Conservation (phyloP, 2,888 invertebrate genomes). For the Galerucella nymphaeae region DNA sequence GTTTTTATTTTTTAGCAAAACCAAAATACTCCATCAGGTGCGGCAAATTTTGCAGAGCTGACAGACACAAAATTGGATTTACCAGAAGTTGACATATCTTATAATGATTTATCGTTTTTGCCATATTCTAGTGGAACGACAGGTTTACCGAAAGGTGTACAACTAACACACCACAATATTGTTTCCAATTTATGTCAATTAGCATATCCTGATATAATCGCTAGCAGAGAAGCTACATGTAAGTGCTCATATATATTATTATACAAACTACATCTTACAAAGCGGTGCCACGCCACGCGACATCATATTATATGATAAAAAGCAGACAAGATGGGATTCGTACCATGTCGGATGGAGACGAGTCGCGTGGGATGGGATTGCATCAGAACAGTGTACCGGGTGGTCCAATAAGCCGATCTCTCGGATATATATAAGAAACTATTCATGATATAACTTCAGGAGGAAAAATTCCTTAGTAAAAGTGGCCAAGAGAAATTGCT, state of each 20-base stretch:
- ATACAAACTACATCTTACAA: too few species aligned
- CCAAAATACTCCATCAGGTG: conserved; percentile 37
- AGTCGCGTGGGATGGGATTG: too few species aligned
- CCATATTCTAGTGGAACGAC: conserved; percentile 89
- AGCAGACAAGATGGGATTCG: too few species aligned
- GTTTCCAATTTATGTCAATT: conserved; percentile 48
- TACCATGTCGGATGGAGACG: too few species aligned
- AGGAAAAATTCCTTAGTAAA: too few species aligned
- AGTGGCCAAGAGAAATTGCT: too few species aligned
- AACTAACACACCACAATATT: conserved; percentile 68
- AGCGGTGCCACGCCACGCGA: too few species aligned
- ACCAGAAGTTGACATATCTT: conserved; percentile 65
- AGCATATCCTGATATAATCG: neutral
- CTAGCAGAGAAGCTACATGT: neutral
- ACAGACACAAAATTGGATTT: conserved; percentile 61
- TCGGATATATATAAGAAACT: too few species aligned
- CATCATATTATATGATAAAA: too few species aligned
- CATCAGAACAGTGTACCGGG: too few species aligned
- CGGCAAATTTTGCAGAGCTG: conserved; percentile 39
- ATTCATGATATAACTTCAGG: too few species aligned
- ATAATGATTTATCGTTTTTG: conserved; percentile 73
- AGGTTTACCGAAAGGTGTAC: conserved; percentile 82
- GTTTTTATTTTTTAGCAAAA: conserved; percentile 36
- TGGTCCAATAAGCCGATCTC: too few species aligned
- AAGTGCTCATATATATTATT: neutral